These are phyloP conservation scores for Perizoma affinitatum DNA, from an alignment of 2,888 invertebrate species.

Conservation along the genomic window DNA sequence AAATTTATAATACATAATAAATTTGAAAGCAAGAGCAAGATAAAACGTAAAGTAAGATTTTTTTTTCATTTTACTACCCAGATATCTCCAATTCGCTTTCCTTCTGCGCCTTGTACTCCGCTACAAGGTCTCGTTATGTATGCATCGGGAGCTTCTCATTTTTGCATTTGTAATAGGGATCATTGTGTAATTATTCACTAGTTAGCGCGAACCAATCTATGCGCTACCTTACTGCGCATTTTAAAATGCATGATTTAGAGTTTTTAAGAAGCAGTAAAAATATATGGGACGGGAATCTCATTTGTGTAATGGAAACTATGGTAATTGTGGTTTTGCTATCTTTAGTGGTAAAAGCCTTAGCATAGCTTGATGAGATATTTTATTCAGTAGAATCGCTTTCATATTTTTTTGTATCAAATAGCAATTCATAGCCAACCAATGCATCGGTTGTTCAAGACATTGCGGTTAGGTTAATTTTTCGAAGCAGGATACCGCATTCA, in stretches of 20 bases:
- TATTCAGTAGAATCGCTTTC: slow-evolving; percentile 1
- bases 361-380: slow-evolving; percentile 7
- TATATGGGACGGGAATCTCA: slow-evolving; percentile 19
- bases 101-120: slow-evolving; percentile 48
- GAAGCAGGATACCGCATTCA: too few species aligned
- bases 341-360: slow-evolving; percentile 17
- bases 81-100: slow-evolving; percentile 4
- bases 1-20: too few species aligned
- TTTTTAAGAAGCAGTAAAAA: slow-evolving; percentile 19
- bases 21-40: background rate
- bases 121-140: slow-evolving; percentile 63
- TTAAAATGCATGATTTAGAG: slow-evolving; percentile 49
- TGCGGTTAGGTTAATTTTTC: too few species aligned
- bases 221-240: slow-evolving; percentile 44
- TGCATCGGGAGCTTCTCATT: slow-evolving; percentile 73
- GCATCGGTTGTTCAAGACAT: too few species aligned
- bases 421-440: too few species aligned
- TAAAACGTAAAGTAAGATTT: background rate
- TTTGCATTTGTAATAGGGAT: slow-evolving; percentile 81
- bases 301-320: slow-evolving; percentile 36
- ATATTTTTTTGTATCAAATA: too few species aligned
- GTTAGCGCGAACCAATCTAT: slow-evolving; percentile 75
- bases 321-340: slow-evolving; percentile 37
- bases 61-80: background rate
- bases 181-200: slow-evolving; percentile 81